Evolutionary conservation across 2,113 vertebrate species (phyloP).

Genomic region (Lethenteron camtschaticum): DNA sequence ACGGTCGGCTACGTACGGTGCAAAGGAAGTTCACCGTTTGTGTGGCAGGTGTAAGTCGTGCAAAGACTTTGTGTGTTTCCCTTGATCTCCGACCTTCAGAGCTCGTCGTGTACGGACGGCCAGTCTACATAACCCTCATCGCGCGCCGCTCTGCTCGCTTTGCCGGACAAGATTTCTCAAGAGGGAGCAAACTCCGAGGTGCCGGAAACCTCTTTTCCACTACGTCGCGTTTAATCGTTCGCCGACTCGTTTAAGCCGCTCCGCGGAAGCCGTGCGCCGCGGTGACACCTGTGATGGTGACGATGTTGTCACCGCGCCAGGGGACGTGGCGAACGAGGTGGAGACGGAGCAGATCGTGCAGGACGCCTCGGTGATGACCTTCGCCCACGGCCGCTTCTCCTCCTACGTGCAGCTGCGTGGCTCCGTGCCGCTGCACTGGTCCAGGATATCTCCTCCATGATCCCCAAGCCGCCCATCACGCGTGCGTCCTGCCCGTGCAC

Average conservation of each 20-base stretch:
- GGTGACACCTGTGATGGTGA: no score
- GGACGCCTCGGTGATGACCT: constrained; percentile 80
- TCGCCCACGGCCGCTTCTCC: constrained; percentile 72
- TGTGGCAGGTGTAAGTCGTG: no score
- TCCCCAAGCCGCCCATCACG: constrained; percentile 92
- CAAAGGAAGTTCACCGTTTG: no score
- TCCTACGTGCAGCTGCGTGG: constrained; percentile 86
- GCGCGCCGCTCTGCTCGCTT: constrained; percentile 88
- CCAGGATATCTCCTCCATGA: constrained; percentile 99
- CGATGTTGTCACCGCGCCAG: constrained; percentile 16
- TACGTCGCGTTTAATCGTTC: no score
- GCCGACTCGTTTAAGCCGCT: no score
- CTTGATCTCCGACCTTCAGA: constrained; percentile 43
- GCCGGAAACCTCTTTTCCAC: constrained; percentile 13
- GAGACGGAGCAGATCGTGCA: constrained; percentile 91
- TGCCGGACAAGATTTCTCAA: constrained; percentile 89
- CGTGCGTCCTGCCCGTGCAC: constrained; percentile 22
- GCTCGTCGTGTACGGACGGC: constrained; percentile 72
- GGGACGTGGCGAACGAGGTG: constrained; percentile 90
- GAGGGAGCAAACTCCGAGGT: constrained; percentile 89
- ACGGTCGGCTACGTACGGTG: no score
- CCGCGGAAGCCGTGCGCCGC: no score
- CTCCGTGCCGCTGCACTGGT: constrained; percentile 89
- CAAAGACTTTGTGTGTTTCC: constrained; percentile 9
- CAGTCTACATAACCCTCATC: constrained; percentile 75